Base-by-base conservation (phyloP, 2,113 vertebrate genomes). In the Leucosticte australis region DNA sequence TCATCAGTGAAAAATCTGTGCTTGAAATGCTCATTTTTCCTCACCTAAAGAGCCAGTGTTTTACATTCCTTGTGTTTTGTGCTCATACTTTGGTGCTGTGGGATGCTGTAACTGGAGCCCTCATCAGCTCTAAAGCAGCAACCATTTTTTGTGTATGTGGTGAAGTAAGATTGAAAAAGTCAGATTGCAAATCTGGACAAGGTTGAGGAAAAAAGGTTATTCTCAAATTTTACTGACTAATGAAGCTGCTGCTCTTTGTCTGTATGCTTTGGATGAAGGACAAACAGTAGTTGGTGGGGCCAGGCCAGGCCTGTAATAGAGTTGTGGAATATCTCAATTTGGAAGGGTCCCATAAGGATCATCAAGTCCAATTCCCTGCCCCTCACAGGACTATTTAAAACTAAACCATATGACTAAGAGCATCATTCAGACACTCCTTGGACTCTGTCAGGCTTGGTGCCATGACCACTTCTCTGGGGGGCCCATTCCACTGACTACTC, bases 51-150 rank as follows among this genome's bases (percentile, higher is more conserved):
- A 44, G 8, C 21, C 37, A 59, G 17, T 59, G 31, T 26, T 86
- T 52, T 37, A 15, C 37, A 3, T 8, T 8, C 11, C 7, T 68
- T 12, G 11, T 20, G 4, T 52, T 60, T 60, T 60, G 37, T 77
- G 46, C 11, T 52, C 1, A 0, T 42, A 26, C 13, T 59, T 59
- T 3, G 11, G 44, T 0, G 7, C 53, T 42, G 31, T 9, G 62
- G 44, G 9, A 41, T 59, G 11, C 37, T 50, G 13, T 44, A 50
- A 27, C 31, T 68, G 44, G 6, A 42, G 4, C 17, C 22, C 12
- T 59, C 11, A 10, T 10, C 59, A 68, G 31, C 11, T 44, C 44
- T 37, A 8, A 52, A 44, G 15, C 1, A 60, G 11, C 63, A 52
- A 60, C 11, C 2, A 60, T 60, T 68, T 52, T 23, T 33, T 69